These are phyloP conservation scores for Caenorhabditis afra DNA, from an alignment of 2,888 invertebrate genomes.

Conservation along the genomic window DNA sequence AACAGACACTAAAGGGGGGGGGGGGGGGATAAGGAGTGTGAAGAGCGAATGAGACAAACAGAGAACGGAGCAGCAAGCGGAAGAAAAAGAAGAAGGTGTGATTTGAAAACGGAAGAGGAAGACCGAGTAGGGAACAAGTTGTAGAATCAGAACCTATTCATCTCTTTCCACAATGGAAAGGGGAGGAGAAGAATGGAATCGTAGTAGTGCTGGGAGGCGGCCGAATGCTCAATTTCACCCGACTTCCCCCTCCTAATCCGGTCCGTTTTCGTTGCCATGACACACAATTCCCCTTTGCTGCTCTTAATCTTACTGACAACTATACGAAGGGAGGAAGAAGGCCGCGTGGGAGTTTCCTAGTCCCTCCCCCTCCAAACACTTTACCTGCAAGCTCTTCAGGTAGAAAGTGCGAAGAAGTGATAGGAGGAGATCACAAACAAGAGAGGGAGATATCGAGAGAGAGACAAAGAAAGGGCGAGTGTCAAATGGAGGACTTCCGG, in stretches of 20 bases:
- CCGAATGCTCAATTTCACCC: constrained; percentile 37
- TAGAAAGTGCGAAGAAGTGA: constrained; percentile 25
- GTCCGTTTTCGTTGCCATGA: constrained; percentile 43
- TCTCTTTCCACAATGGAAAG: background rate
- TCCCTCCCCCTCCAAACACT: too few species aligned
- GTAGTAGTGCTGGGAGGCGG: constrained; percentile 33
- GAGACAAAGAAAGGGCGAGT: constrained; percentile 47
- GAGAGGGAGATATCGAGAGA: background rate
- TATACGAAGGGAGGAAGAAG: background rate
- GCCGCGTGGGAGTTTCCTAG: background rate
- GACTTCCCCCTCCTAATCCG: constrained; percentile 1
- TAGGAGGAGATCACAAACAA: constrained; percentile 36
- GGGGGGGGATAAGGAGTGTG: constrained; percentile 24
- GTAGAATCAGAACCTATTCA: too few species aligned
- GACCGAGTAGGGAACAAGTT: constrained; percentile 3
- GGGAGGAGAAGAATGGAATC: background rate
- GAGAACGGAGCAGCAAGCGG: constrained; percentile 31
- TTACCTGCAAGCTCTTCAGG: background rate
- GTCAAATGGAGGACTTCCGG: constrained; percentile 57
- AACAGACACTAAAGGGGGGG: constrained; percentile 8
- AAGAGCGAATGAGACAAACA: constrained; percentile 36
- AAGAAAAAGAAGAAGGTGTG: constrained; percentile 20
- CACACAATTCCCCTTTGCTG: constrained; percentile 5
- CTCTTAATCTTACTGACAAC: background rate
- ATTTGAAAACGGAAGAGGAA: constrained; percentile 1